Conservation (phyloP, 2,888 invertebrate species). For the Xestobium rufovillosum region DNA sequence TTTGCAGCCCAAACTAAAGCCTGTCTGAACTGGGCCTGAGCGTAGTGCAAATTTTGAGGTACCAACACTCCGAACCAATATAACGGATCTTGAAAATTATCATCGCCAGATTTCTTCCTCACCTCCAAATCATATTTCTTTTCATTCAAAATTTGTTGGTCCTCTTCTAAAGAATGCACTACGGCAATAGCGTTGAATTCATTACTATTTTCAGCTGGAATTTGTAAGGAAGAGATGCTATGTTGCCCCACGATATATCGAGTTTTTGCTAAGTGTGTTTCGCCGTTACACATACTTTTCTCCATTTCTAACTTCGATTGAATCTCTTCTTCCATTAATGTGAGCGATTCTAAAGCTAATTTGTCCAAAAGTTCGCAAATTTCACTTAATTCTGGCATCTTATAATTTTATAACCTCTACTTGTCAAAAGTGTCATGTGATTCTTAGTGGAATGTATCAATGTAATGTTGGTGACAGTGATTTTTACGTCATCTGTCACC, state of each 20-base stretch:
- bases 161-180: constrained; percentile 37
- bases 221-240: constrained; percentile 59
- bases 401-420: too few species aligned
- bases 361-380: constrained; percentile 59
- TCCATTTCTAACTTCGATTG: constrained; percentile 61
- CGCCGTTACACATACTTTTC: constrained; percentile 59
- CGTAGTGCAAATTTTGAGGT: constrained; percentile 67
- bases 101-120: constrained; percentile 35
- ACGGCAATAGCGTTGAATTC: constrained; percentile 45
- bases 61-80: constrained; percentile 85
- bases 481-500: too few species aligned
- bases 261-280: constrained; percentile 66
- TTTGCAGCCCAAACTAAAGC: constrained; percentile 59
- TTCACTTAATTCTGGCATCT: constrained; percentile 22
- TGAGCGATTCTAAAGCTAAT: constrained; percentile 59
- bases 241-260: constrained; percentile 73
- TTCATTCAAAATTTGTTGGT: constrained; percentile 31
- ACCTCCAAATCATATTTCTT: constrained; percentile 34
- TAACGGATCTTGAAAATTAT: constrained; percentile 54
- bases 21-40: constrained; percentile 66
- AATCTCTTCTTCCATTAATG: constrained; percentile 68
- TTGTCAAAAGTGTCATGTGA: too few species aligned
- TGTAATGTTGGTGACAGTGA: too few species aligned
- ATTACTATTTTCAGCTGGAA: constrained; percentile 57
- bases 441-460: too few species aligned